phyloP scores from a whole-genome alignment of 2,113 vertebrate genomes.

The Sminthopsis crassicaudata region DNA sequence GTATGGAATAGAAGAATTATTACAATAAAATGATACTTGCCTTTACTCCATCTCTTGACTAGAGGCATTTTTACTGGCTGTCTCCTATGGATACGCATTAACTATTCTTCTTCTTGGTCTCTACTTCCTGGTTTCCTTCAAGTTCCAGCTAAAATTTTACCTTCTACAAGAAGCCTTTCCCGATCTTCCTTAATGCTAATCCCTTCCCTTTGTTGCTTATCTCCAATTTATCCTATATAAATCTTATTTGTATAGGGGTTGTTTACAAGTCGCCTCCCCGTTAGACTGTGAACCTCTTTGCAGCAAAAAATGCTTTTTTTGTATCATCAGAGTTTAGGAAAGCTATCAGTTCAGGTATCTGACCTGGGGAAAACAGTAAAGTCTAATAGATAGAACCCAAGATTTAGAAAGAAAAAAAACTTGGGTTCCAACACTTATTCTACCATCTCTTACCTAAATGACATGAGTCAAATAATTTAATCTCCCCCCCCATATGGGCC shows the following conservation, averaged over 20 bases:
- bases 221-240: not conserved
- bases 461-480: not conserved
- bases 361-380: not conserved
- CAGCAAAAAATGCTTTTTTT: not conserved
- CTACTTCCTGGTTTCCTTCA: not conserved
- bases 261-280: not conserved
- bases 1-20: not conserved
- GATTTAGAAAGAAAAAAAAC: not conserved
- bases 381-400: not conserved
- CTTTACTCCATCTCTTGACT: not conserved
- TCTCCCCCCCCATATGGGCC: not conserved
- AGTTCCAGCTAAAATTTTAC: not conserved
- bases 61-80: not conserved
- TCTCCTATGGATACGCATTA: not conserved
- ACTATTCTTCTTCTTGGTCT: not conserved
- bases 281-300: not conserved
- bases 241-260: not conserved
- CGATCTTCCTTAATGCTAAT: not conserved
- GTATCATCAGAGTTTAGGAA: not conserved
- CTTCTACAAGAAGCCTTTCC: not conserved
- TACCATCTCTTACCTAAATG: no score
- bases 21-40: not conserved
- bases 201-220: not conserved
- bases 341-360: not conserved
- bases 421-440: no score